Evolutionary conservation across 2,888 invertebrate species (phyloP).

Genomic region (Tipula confusa): DNA sequence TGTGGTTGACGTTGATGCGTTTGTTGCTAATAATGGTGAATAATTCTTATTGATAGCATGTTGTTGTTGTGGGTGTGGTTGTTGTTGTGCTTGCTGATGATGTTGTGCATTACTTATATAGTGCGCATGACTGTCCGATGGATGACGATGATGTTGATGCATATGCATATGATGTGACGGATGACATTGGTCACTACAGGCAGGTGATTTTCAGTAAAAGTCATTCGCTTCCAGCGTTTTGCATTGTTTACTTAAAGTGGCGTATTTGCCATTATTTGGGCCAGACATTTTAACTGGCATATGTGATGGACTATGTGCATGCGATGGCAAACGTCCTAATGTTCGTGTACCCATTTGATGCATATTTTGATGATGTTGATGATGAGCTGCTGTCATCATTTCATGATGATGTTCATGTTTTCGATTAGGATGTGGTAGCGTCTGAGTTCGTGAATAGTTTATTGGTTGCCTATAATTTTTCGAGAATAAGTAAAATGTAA

Average conservation of each 20-base stretch:
- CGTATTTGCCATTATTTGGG: constrained; percentile 84
- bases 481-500: neutral
- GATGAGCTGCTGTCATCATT: constrained; percentile 51
- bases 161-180: constrained; percentile 37
- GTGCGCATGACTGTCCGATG: constrained; percentile 54
- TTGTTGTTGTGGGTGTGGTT: constrained; percentile 46
- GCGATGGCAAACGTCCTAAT: constrained; percentile 61
- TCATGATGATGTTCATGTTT: constrained; percentile 48
- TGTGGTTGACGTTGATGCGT: constrained; percentile 45
- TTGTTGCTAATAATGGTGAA: constrained; percentile 48
- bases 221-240: constrained; percentile 90
- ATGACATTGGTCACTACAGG: constrained; percentile 48
- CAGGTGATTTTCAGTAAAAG: constrained; percentile 85
- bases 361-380: constrained; percentile 49
- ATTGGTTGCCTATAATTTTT: neutral
- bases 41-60: constrained; percentile 38
- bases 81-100: too few species aligned
- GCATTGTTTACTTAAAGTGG: constrained; percentile 93
- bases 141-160: constrained; percentile 50
- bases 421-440: constrained; percentile 45
- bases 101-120: neutral
- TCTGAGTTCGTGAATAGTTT: constrained; percentile 48
- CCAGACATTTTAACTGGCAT: constrained; percentile 50
- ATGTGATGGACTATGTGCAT: constrained; percentile 58
- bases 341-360: constrained; percentile 60